phyloP scores from a whole-genome alignment of 2,113 vertebrate genomes.

The Nanorana parkeri region DNA sequence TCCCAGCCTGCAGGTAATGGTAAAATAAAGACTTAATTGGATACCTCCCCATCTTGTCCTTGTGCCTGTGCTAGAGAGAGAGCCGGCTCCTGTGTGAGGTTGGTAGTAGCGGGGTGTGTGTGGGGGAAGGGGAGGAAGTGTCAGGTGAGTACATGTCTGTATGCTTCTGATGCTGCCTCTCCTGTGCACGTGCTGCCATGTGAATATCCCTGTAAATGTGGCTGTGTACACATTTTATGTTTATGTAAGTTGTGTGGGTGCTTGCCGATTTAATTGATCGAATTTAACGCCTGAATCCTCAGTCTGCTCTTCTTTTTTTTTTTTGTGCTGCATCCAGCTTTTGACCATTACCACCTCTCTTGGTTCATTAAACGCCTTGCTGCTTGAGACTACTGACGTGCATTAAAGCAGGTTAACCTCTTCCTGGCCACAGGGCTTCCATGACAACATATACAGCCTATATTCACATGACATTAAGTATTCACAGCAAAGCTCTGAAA shows the following conservation, averaged over 20 bases:
- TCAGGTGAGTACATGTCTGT: constrained; percentile 41
- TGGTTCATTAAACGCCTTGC: constrained; percentile 22
- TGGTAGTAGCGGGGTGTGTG: constrained; percentile 6
- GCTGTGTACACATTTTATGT: neutral
- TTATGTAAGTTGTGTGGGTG: neutral
- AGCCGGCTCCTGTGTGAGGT: constrained; percentile 21
- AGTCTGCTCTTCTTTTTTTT: neutral
- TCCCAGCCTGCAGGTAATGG: constrained; percentile 41
- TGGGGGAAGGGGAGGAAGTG: neutral
- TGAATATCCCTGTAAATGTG: neutral
- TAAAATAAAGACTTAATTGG: constrained; percentile 17
- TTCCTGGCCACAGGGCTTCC: constrained; percentile 3
- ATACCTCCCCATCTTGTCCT: constrained; percentile 4
- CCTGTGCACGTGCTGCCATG: constrained; percentile 22
- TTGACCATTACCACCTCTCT: constrained; percentile 18
- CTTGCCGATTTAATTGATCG: neutral
- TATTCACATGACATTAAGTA: constrained; percentile 4
- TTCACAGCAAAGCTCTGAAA: constrained; percentile 3
- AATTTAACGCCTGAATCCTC: neutral
- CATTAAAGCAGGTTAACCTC: constrained; percentile 28
- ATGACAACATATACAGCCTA: neutral
- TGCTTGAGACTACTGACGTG: constrained; percentile 29
- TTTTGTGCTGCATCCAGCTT: neutral
- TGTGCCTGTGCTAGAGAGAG: constrained; percentile 6
- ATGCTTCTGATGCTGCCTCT: constrained; percentile 42